Conservation (phyloP, 2,888 invertebrate genomes). For the Spisula subtruncata region DNA sequence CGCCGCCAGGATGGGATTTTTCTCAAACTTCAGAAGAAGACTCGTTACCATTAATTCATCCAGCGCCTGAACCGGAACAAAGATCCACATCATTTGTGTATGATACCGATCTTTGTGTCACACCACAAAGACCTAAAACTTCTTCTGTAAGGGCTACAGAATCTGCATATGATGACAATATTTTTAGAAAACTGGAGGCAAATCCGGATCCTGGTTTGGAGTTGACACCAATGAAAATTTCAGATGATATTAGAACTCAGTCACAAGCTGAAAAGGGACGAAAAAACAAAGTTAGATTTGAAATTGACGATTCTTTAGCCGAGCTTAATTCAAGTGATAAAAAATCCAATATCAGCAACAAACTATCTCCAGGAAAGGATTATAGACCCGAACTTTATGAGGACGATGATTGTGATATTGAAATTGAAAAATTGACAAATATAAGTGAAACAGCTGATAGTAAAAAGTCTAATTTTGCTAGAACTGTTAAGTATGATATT, state of each 20-base stretch:
- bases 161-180: background rate
- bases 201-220: conserved; percentile 77
- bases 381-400: conserved; percentile 72
- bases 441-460: background rate
- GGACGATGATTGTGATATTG: conserved; percentile 59
- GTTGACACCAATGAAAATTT: conserved; percentile 79
- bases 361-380: conserved; percentile 62
- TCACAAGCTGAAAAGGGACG: conserved; percentile 48
- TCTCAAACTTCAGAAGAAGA: conserved; percentile 77
- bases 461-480: conserved; percentile 51
- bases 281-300: conserved; percentile 76
- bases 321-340: conserved; percentile 50
- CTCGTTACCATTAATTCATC: conserved; percentile 72
- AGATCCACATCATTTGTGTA: conserved; percentile 67
- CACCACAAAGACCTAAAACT: conserved; percentile 71
- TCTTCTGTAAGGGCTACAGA: background rate
- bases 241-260: conserved; percentile 38
- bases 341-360: conserved; percentile 36
- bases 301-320: conserved; percentile 69
- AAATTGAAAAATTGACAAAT: conserved; percentile 26
- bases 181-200: conserved; percentile 52
- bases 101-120: conserved; percentile 77
- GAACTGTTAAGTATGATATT: conserved; percentile 69
- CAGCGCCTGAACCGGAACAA: conserved; percentile 69
- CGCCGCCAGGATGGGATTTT: conserved; percentile 77